Evolutionary conservation across 2,113 vertebrate species (phyloP).

Genomic region (Leuciscus idus): DNA sequence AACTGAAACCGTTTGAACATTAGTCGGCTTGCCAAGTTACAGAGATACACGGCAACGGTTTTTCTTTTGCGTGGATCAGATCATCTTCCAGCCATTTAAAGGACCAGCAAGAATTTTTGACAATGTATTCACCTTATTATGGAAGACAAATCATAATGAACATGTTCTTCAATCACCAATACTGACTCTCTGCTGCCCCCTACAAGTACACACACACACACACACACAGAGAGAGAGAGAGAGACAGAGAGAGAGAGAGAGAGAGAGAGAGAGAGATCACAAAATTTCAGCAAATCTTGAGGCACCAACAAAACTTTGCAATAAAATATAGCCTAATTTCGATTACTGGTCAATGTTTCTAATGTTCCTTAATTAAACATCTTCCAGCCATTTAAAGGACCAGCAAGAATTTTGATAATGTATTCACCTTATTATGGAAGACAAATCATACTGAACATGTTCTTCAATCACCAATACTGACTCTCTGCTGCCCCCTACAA

Average conservation of each 20-base stretch:
- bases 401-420: too few relatives aligned
- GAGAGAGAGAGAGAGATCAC: too few relatives aligned
- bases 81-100: background rate
- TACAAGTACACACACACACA: background rate
- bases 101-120: background rate
- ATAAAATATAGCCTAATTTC: background rate
- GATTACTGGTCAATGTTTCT: background rate
- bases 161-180: background rate
- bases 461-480: too few relatives aligned
- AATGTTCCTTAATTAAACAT: background rate
- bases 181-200: slow-evolving; percentile 18
- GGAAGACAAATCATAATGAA: background rate
- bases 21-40: background rate
- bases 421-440: too few relatives aligned
- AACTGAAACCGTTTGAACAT: background rate
- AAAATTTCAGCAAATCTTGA: background rate
- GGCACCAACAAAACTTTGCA: background rate
- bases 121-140: background rate
- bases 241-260: too few relatives aligned
- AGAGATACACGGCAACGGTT: background rate
- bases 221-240: too few relatives aligned
- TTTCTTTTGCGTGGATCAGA: background rate
- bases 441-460: too few relatives aligned
- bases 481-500: too few relatives aligned
- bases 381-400: too few relatives aligned